Percentiles rank a stretch among this genome's conserved stretches.
These are phyloP conservation scores for Dryocosmus kuriphilus DNA, from an alignment of 2,888 invertebrate genomes.

Conservation along the genomic window DNA sequence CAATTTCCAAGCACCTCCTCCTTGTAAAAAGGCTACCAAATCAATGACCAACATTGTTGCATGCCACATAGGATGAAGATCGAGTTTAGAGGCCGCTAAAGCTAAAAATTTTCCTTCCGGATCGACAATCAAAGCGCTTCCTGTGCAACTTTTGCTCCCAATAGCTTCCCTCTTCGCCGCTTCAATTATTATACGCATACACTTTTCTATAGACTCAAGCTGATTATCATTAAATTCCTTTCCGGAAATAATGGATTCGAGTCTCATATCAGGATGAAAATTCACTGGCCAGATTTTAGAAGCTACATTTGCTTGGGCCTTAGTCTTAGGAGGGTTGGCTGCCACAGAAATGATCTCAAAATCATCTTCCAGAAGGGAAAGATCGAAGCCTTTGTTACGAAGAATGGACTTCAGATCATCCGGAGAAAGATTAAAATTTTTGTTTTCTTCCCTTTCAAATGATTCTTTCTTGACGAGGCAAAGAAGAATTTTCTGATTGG, in stretches of 20 bases:
- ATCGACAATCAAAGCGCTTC: conserved; percentile 86
- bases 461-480: conserved; percentile 21
- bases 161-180: conserved; percentile 73
- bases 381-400: conserved; percentile 78
- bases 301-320: conserved; percentile 83
- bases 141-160: conserved; percentile 69
- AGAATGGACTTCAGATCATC: conserved; percentile 77
- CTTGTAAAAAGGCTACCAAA: conserved; percentile 89
- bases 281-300: conserved; percentile 88
- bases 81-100: conserved; percentile 81
- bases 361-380: conserved; percentile 78
- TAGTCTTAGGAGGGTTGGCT: conserved; percentile 81
- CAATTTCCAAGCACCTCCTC: conserved; percentile 85
- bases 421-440: conserved; percentile 52
- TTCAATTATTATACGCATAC: conserved; percentile 82
- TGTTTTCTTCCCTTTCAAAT: conserved; percentile 23
- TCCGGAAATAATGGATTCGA: conserved; percentile 84
- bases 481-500: conserved; percentile 63
- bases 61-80: conserved; percentile 87
- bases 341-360: conserved; percentile 82
- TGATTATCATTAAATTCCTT: conserved; percentile 81
- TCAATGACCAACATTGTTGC: conserved; percentile 92
- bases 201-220: conserved; percentile 79
- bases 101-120: conserved; percentile 85
- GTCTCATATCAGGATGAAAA: conserved; percentile 88